A percentile compares a stretch with the other conserved stretches of the same genome.
Conservation (phyloP, 2,888 invertebrate genomes). For the Trichopoda pennipes region DNA sequence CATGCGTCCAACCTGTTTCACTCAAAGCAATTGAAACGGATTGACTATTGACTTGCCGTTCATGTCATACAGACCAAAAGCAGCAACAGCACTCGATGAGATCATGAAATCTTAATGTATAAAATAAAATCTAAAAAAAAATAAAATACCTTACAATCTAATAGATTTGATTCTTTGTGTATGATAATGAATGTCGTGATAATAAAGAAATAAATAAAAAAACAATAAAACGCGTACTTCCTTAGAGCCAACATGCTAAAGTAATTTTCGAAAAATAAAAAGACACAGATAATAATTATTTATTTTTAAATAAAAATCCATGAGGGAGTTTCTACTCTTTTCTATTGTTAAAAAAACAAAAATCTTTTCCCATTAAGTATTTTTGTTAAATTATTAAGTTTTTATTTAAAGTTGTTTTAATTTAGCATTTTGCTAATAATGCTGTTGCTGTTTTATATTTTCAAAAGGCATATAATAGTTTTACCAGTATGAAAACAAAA, state of each 20-base stretch:
- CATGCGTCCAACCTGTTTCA: constrained; percentile 58
- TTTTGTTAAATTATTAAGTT: too few relatives aligned
- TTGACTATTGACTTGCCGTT: constrained; percentile 44
- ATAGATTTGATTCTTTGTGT: constrained; percentile 33
- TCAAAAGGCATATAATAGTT: too few relatives aligned
- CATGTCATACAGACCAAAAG: constrained; percentile 23
- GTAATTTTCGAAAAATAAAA: constrained; percentile 17
- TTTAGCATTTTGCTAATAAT: too few relatives aligned
- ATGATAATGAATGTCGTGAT: constrained; percentile 61
- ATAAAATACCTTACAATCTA: constrained; percentile 16
- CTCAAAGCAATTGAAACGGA: background rate
- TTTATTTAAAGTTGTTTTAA: too few relatives aligned
- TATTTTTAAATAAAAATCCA: too few relatives aligned
- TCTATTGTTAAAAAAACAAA: too few relatives aligned
- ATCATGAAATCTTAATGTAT: constrained; percentile 27
- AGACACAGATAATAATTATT: background rate
- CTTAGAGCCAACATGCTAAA: constrained; percentile 52
- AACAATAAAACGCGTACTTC: constrained; percentile 56
- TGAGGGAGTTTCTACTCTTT: too few relatives aligned
- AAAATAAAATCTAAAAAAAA: background rate
- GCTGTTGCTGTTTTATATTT: too few relatives aligned
- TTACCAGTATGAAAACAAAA: too few relatives aligned
- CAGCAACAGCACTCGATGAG: constrained; percentile 50
- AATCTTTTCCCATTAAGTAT: too few relatives aligned
- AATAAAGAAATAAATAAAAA: constrained; percentile 11